A percentile compares a stretch with the other conserved stretches of the same genome.
phyloP scores from a whole-genome alignment of 2,888 invertebrate genomes.

The Coelinius sp. region DNA sequence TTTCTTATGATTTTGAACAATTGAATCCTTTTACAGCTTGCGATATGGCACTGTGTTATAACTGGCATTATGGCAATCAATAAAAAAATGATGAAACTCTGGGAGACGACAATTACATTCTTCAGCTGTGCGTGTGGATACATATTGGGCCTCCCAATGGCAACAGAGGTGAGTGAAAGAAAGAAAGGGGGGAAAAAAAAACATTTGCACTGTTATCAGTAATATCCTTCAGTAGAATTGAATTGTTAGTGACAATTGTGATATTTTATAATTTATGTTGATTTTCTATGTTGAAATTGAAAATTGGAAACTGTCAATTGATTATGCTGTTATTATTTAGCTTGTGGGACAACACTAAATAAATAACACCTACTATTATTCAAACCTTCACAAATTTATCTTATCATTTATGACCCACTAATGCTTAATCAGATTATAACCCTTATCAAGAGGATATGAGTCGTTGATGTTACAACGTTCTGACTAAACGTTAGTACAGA shows the following conservation, averaged over 20 bases:
- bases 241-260: too few relatives aligned
- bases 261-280: too few relatives aligned
- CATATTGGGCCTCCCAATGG: conserved; percentile 86
- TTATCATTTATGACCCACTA: conserved; percentile 15
- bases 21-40: conserved; percentile 73
- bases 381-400: background rate
- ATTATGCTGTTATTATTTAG: too few relatives aligned
- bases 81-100: conserved; percentile 79
- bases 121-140: conserved; percentile 88
- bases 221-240: too few relatives aligned
- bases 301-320: too few relatives aligned
- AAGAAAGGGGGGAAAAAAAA: background rate
- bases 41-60: conserved; percentile 93
- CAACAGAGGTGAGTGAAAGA: conserved; percentile 81
- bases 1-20: background rate
- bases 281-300: too few relatives aligned
- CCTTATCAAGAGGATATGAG: background rate
- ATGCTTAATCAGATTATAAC: conserved; percentile 4
- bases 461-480: background rate
- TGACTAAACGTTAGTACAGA: background rate
- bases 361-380: too few relatives aligned
- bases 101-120: conserved; percentile 88
- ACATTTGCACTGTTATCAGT: background rate
- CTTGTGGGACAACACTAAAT: too few relatives aligned
- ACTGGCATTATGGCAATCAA: conserved; percentile 87